phyloP scores from a whole-genome alignment of 1,140 invertebrate genomes.

The Lordiphosa collinella region DNA sequence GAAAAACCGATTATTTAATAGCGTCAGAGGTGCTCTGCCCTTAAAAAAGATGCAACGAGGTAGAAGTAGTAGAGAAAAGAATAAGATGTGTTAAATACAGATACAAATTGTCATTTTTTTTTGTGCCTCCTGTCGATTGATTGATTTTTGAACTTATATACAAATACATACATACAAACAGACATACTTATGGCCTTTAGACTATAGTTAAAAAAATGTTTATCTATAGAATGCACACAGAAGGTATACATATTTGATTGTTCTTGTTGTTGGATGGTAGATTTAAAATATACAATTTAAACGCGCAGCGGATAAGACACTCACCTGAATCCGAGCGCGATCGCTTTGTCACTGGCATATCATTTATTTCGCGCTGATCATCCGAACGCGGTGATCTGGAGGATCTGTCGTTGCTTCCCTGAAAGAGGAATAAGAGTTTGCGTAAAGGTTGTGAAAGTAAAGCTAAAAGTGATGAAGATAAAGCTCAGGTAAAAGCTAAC shows the following conservation, averaged over 20 bases:
- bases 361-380: constrained; percentile 67
- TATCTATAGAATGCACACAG: constrained; percentile 20
- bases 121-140: constrained; percentile 27
- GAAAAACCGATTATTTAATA: constrained; percentile 79
- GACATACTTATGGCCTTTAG: constrained; percentile 26
- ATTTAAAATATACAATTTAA: constrained; percentile 8
- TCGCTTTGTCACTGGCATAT: constrained; percentile 61
- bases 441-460: too few species aligned
- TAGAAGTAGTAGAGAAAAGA: constrained; percentile 60
- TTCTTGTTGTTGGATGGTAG: constrained; percentile 1
- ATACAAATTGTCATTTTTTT: constrained; percentile 19
- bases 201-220: constrained; percentile 5
- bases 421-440: constrained; percentile 14
- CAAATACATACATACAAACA: constrained; percentile 29
- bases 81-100: constrained; percentile 48
- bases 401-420: constrained; percentile 78
- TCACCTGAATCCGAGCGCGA: constrained; percentile 74
- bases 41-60: constrained; percentile 67
- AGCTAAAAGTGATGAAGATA: too few species aligned
- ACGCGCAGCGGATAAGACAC: constrained; percentile 31
- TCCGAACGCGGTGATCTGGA: constrained; percentile 75
- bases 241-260: constrained; percentile 7
- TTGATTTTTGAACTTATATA: constrained; percentile 40
- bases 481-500: too few species aligned
- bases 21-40: constrained; percentile 63